Conservation (phyloP, 2,797 vertebrate species). For the Anguilla anguilla region DNA sequence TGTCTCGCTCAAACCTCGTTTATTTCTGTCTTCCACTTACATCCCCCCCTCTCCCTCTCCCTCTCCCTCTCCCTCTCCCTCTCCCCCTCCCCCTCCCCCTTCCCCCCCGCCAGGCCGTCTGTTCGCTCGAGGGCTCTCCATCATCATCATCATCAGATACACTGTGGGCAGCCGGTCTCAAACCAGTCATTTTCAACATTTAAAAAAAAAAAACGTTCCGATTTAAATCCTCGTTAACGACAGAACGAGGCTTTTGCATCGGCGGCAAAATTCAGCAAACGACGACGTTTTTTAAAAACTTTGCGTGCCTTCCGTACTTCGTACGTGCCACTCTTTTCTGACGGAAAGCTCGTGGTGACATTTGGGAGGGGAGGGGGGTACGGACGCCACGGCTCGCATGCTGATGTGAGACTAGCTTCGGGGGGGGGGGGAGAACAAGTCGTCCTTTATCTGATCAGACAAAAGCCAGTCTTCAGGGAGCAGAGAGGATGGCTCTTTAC, state of each 20-base stretch:
- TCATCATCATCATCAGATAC: background rate
- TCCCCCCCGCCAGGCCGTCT: background rate
- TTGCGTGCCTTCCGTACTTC: background rate
- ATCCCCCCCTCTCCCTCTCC: background rate
- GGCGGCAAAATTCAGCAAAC: background rate
- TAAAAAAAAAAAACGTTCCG: background rate
- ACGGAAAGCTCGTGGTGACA: background rate
- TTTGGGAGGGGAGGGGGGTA: background rate
- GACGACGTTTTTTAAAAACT: background rate
- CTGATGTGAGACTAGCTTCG: background rate
- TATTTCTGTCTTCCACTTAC: slow-evolving; percentile 27
- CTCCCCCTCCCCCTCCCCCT: background rate
- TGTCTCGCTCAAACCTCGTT: slow-evolving; percentile 35
- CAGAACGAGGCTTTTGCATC: background rate
- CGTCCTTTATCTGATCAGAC: background rate
- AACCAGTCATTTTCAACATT: background rate
- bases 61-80: slow-evolving; percentile 15
- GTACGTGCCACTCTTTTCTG: background rate
- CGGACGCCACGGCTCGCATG: background rate
- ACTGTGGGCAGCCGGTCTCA: background rate
- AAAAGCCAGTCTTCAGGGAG: slow-evolving; percentile 3
- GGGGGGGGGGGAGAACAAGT: background rate
- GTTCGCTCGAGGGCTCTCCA: background rate
- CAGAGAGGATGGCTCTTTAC: background rate
- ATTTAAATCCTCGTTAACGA: background rate